Evolutionary conservation across 2,888 invertebrate species (phyloP), one percentile per base, ranked within the genome.

Genomic region (Pyralis farinalis): DNA sequence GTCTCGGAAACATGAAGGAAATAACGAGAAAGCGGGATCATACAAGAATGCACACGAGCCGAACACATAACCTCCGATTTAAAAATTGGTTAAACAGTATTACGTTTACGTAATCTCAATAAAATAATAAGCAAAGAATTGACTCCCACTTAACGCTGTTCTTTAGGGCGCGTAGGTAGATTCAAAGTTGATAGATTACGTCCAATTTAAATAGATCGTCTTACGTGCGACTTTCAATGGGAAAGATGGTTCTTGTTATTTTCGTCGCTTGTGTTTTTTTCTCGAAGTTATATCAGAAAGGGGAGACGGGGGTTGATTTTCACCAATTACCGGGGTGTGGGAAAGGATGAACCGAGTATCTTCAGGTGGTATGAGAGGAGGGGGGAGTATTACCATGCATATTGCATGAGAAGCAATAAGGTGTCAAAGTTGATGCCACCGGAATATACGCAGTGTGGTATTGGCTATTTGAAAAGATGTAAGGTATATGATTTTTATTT

Each of bases 381-480:
- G 65, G 56, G 60, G 61, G 65, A 63, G 71, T 71, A 75, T 77
- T 68, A 74, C 66, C 77, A 82, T 82, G 80, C 77, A 82, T 82
- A 82, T 81, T 82, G 75, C 80, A 82, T 80, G 80, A 80, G 76
- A 52, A 52, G 63, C 71, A 75, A 81, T 81, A 80, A 73, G 71
- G 69, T 73, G 79, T 73, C 73, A 73, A 77, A 76, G 65, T 72
- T 53, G 59, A 56, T 51, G 58, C 55, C 53, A 53, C 25, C 25
- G 25, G 25, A 25, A 25, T 4, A 25, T 7, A 43, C 38, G 40
- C 28, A 29, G 31, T 25, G 25, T 2, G 7, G 25, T 16, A 25
- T 25, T 7, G 25, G 8, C 25, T 25, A 25, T 25, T 25, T n/a
- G 25, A 25, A 25, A 25, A 25, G 3, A 25, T 7, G 25, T 25